Conservation (phyloP, 1,140 invertebrate genomes). For the Propsilocerus akamusi region DNA sequence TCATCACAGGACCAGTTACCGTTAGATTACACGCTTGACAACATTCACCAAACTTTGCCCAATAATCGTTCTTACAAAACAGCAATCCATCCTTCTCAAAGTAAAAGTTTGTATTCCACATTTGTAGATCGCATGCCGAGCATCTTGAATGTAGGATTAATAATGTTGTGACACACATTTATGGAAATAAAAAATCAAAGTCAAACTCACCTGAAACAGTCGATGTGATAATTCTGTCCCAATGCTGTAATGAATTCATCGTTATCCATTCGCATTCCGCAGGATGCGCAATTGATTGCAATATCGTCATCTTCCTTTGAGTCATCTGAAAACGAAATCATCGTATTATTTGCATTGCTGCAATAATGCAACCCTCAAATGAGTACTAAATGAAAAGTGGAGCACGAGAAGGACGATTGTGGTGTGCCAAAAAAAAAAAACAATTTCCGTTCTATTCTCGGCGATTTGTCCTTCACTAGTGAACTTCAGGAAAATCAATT, state of each 20-base stretch:
- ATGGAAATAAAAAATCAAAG: not conserved
- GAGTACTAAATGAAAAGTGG: no score
- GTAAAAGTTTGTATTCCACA: conserved; percentile 65
- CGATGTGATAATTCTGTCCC: conserved; percentile 69
- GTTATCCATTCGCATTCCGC: conserved; percentile 51
- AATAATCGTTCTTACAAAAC: conserved; percentile 81
- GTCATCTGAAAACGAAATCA: not conserved
- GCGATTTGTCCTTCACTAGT: no score
- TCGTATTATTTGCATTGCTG: no score
- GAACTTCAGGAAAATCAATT: no score
- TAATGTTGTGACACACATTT: not conserved
- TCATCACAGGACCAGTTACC: conserved; percentile 86
- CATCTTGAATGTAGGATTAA: conserved; percentile 35
- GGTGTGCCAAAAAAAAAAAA: no score
- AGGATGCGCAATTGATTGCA: conserved; percentile 49
- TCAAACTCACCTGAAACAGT: conserved; percentile 54
- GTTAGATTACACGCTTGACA: conserved; percentile 74
- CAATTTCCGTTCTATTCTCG: no score
- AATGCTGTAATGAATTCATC: conserved; percentile 62
- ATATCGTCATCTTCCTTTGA: conserved; percentile 9
- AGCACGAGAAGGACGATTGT: no score
- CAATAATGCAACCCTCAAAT: no score
- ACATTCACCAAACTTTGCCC: conserved; percentile 66
- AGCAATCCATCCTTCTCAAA: conserved; percentile 80
- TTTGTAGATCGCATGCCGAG: conserved; percentile 61